These are phyloP conservation scores for Zaprionus obscuricornis DNA, from an alignment of 2,888 invertebrate species.

Conservation along the genomic window DNA sequence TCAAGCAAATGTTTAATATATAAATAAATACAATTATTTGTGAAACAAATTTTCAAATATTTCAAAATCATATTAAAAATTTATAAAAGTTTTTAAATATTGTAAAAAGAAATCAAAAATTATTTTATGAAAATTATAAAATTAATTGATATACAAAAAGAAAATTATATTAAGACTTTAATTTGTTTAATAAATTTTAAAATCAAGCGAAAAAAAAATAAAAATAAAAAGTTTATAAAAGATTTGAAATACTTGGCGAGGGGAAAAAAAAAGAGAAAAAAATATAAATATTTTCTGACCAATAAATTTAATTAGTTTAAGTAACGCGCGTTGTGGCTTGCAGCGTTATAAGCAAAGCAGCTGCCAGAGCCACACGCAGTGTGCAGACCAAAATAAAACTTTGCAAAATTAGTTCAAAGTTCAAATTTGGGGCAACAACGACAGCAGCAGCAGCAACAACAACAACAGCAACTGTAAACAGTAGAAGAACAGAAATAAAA, in stretches of 20 bases:
- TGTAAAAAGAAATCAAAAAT: too few species aligned
- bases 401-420: constrained; percentile 76
- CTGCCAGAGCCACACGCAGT: constrained; percentile 65
- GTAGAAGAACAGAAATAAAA: too few species aligned
- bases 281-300: constrained; percentile 23
- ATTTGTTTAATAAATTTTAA: not conserved
- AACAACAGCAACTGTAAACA: constrained; percentile 5
- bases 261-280: too few species aligned
- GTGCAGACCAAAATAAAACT: constrained; percentile 47
- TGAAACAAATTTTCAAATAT: not conserved
- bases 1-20: too few species aligned
- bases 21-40: not conserved
- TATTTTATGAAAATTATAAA: too few species aligned
- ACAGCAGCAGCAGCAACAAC: constrained; percentile 17
- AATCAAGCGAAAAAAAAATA: not conserved
- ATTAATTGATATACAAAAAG: too few species aligned
- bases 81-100: constrained; percentile 13
- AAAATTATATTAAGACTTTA: too few species aligned
- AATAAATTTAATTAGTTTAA: constrained; percentile 75
- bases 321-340: constrained; percentile 56
- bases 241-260: too few species aligned
- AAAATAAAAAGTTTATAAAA: constrained; percentile 2
- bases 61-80: not conserved
- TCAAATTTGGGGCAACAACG: constrained; percentile 52
- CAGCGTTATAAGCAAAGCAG: constrained; percentile 49